Conservation (phyloP, 1,140 invertebrate genomes). For the Hylaeus volcanicus region DNA sequence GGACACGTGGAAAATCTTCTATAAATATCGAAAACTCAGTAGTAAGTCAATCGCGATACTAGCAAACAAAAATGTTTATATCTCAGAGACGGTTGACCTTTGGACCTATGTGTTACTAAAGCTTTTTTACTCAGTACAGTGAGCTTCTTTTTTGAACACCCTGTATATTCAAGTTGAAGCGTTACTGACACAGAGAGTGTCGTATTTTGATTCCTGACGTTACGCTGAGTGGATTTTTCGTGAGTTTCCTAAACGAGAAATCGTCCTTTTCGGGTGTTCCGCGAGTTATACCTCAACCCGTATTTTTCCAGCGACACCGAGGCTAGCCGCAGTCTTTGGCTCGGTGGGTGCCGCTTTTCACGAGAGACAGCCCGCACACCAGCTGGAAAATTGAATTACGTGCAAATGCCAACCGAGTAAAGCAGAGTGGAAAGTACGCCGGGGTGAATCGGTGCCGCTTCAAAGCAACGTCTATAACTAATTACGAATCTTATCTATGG, state of each 20-base stretch:
- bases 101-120: too few relatives aligned
- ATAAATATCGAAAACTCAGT: too few relatives aligned
- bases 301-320: slow-evolving; percentile 41
- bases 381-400: slow-evolving; percentile 61
- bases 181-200: too few relatives aligned
- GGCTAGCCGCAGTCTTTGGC: slow-evolving; percentile 26
- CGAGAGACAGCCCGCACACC: slow-evolving; percentile 42
- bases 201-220: too few relatives aligned
- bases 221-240: too few relatives aligned
- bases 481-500: slow-evolving; percentile 60
- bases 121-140: too few relatives aligned
- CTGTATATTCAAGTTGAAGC: too few relatives aligned
- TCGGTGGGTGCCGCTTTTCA: slow-evolving; percentile 33
- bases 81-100: too few relatives aligned
- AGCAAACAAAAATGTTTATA: too few relatives aligned
- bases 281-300: not conserved
- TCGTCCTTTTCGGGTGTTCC: not conserved
- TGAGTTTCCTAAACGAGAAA: not conserved
- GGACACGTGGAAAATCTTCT: too few relatives aligned
- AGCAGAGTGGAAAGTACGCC: not conserved
- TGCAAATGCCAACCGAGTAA: slow-evolving; percentile 40
- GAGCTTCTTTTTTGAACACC: too few relatives aligned
- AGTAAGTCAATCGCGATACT: too few relatives aligned
- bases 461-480: slow-evolving; percentile 62
- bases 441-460: slow-evolving; percentile 23